Conservation (phyloP, 2,113 vertebrate genomes). For the Brachirus orientalis region DNA sequence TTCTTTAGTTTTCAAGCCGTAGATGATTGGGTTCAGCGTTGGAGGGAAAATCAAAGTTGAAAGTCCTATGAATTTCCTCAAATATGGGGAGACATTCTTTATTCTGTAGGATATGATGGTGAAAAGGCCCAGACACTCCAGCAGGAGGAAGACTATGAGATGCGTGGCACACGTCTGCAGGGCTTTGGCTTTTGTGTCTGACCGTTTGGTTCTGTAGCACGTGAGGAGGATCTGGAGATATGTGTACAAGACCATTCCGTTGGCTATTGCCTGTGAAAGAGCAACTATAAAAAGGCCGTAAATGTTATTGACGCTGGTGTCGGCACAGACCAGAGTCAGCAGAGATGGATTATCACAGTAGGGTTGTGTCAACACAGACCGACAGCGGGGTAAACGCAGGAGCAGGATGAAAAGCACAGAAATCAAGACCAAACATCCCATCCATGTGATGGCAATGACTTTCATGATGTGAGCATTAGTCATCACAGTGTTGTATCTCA, state of each 20-base stretch:
- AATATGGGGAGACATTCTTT: constrained; percentile 41
- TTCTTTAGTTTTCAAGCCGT: constrained; percentile 80
- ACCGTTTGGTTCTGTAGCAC: constrained; percentile 69
- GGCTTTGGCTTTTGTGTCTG: constrained; percentile 77
- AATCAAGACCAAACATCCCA: constrained; percentile 52
- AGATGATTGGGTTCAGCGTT: constrained; percentile 80
- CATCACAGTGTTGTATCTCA: constrained; percentile 78
- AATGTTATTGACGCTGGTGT: constrained; percentile 74
- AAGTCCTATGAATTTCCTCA: constrained; percentile 69
- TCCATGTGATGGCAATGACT: constrained; percentile 70
- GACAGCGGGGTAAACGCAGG: constrained; percentile 75
- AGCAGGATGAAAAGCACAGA: constrained; percentile 72
- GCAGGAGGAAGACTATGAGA: constrained; percentile 69
- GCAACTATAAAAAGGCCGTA: constrained; percentile 58
- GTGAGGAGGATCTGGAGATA: constrained; percentile 77
- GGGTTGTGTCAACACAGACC: constrained; percentile 49
- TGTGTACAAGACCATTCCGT: constrained; percentile 63
- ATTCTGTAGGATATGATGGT: constrained; percentile 79
- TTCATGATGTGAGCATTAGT: constrained; percentile 60
- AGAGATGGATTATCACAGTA: constrained; percentile 79
- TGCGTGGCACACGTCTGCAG: constrained; percentile 82
- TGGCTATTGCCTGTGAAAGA: constrained; percentile 31
- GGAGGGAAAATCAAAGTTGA: constrained; percentile 75
- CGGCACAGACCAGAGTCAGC: constrained; percentile 70
- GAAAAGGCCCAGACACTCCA: constrained; percentile 79